A percentile compares a stretch with the other conserved stretches of the same genome.
Conservation (phyloP, 2,888 invertebrate species). For the Pinctada fucata region DNA sequence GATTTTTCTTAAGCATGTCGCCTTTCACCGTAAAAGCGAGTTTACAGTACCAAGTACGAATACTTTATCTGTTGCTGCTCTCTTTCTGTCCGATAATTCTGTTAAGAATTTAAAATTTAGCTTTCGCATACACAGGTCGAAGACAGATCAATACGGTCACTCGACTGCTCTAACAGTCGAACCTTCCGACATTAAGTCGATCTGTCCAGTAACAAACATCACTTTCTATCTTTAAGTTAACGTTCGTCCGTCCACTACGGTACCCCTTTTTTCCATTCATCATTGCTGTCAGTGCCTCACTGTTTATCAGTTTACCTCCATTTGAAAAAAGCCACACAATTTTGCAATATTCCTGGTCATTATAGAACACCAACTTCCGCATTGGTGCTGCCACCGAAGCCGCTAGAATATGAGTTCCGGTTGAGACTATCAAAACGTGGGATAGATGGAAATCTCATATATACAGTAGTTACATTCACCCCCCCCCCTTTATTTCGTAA, state of each 20-base stretch:
- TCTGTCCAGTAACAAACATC: background rate
- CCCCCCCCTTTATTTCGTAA: background rate
- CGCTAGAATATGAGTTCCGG: background rate
- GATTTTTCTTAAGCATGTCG: background rate
- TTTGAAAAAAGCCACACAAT: no score
- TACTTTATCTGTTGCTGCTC: background rate
- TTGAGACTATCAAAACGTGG: background rate
- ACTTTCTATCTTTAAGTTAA: no score
- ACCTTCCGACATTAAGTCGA: background rate
- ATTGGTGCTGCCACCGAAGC: constrained; percentile 8
- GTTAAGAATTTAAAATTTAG: background rate
- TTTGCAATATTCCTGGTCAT: background rate
- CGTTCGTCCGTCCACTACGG: background rate
- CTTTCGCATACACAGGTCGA: background rate
- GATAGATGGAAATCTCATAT: background rate
- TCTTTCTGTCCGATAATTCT: background rate
- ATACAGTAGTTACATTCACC: background rate
- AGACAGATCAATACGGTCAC: constrained; percentile 8
- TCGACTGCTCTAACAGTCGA: background rate
- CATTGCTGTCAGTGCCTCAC: no score
- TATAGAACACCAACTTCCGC: background rate
- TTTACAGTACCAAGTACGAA: background rate
- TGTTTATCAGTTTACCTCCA: no score
- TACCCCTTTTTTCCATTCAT: background rate
- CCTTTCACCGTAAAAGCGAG: background rate